Conservation (phyloP, 2,888 invertebrate genomes). For the Stegana nigrithorax region DNA sequence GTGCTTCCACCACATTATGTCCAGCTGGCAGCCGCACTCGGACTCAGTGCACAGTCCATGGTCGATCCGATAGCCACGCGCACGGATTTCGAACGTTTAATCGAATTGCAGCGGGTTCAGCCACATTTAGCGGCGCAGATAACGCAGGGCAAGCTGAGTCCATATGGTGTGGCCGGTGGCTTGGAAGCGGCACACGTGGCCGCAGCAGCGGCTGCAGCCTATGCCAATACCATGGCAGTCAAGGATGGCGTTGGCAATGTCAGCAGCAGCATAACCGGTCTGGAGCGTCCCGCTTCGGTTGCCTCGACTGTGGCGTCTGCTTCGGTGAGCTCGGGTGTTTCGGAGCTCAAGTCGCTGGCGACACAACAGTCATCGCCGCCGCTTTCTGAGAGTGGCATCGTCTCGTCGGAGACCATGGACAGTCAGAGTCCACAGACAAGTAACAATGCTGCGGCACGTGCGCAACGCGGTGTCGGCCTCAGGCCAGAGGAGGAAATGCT, state of each 20-base stretch:
- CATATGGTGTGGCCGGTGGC: slow-evolving; percentile 41
- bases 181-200: slow-evolving; percentile 59
- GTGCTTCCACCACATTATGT: slow-evolving; percentile 73
- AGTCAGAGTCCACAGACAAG: slow-evolving; percentile 49
- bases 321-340: slow-evolving; percentile 52
- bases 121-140: slow-evolving; percentile 41
- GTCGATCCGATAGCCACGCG: slow-evolving; percentile 63
- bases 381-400: slow-evolving; percentile 48
- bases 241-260: slow-evolving; percentile 21
- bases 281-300: slow-evolving; percentile 51
- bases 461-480: slow-evolving; percentile 44
- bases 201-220: slow-evolving; percentile 54
- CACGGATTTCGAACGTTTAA: slow-evolving; percentile 65
- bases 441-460: slow-evolving; percentile 44
- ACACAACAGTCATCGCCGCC: slow-evolving; percentile 52
- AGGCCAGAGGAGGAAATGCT: slow-evolving; percentile 50
- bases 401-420: slow-evolving; percentile 44
- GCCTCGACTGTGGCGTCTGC: slow-evolving; percentile 43
- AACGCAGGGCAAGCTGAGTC: slow-evolving; percentile 37
- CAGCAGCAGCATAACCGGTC: not conserved
- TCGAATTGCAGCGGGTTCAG: slow-evolving; percentile 63
- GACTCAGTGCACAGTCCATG: slow-evolving; percentile 63
- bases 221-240: slow-evolving; percentile 51
- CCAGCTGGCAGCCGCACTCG: slow-evolving; percentile 71
- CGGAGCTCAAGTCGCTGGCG: slow-evolving; percentile 49